Conservation (phyloP, 1,140 invertebrate genomes). For the Semibalanus balanoides region DNA sequence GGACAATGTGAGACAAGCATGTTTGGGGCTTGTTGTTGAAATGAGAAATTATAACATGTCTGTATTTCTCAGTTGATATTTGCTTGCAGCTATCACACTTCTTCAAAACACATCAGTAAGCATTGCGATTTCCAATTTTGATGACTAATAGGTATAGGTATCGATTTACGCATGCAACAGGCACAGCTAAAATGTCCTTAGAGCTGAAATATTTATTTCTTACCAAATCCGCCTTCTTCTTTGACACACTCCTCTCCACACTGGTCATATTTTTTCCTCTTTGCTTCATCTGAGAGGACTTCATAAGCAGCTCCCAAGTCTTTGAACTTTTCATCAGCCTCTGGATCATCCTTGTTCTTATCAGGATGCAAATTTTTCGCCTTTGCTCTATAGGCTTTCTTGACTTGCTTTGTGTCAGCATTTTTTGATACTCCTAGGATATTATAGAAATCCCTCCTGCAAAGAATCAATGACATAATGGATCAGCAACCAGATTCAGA, state of each 20-base stretch:
- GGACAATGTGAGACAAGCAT: no score
- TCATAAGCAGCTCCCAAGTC: conserved; percentile 95
- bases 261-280: conserved; percentile 85
- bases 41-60: no score
- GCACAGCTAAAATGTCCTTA: no score
- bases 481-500: no score
- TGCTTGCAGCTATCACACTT: no score
- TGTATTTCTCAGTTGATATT: no score
- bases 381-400: conserved; percentile 88
- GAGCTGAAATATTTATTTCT: conserved; percentile 23
- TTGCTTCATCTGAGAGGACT: conserved; percentile 83
- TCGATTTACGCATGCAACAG: no score
- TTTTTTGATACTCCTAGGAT: conserved; percentile 72
- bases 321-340: conserved; percentile 85
- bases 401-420: conserved; percentile 86
- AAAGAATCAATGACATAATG: conserved; percentile 21
- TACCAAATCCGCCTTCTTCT: conserved; percentile 73
- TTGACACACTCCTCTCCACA: conserved; percentile 95
- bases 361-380: conserved; percentile 98
- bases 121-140: no score
- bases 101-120: no score
- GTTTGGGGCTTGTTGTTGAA: no score
- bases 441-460: conserved; percentile 85
- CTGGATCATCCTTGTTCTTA: conserved; percentile 88
- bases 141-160: no score